A percentile compares a stretch with the other conserved stretches of the same genome.
phyloP scores from a whole-genome alignment of 2,113 vertebrate species.

The Nibea coibor region DNA sequence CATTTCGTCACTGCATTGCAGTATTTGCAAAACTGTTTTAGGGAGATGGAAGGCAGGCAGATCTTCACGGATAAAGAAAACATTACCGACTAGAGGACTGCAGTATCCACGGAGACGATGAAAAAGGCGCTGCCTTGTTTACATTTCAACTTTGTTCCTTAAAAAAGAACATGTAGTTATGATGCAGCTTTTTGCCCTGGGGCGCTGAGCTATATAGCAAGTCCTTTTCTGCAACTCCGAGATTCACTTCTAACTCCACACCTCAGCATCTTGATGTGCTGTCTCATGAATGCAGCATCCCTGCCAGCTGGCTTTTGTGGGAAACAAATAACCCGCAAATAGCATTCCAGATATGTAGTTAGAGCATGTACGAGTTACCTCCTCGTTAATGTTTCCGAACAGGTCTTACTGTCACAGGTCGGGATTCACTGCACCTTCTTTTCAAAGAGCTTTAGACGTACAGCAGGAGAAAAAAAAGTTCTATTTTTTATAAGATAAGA shows the following conservation, averaged over 20 bases:
- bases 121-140: neutral
- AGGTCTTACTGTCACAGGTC: neutral
- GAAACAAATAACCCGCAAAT: conserved; percentile 20
- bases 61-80: neutral
- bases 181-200: neutral
- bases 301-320: neutral
- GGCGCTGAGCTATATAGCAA: neutral
- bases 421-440: neutral
- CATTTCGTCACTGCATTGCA: neutral
- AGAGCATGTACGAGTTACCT: neutral
- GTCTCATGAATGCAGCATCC: neutral
- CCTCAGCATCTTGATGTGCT: conserved; percentile 2
- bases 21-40: neutral
- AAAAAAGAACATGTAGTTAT: neutral
- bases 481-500: neutral
- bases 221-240: neutral
- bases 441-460: neutral
- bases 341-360: neutral
- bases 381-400: neutral
- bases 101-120: neutral
- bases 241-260: neutral
- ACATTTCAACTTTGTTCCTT: neutral
- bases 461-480: neutral
- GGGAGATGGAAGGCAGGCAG: neutral
- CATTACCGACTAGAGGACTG: too few species aligned